A percentile compares a stretch with the other conserved stretches of the same genome.
Conservation (phyloP, 2,888 invertebrate genomes). For the Hybos culiciformis region DNA sequence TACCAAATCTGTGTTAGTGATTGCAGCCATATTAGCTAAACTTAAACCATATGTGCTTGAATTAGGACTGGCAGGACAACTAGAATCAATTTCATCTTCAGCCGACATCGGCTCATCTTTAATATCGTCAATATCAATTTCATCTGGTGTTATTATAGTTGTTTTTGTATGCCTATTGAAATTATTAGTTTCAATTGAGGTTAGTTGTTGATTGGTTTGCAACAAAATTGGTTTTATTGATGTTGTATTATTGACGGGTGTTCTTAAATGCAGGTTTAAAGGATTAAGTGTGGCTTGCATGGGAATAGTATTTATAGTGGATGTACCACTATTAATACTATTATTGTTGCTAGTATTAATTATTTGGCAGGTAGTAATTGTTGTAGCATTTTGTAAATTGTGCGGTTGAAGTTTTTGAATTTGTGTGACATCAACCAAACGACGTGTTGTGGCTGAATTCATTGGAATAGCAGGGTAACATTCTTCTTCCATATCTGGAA, state of each 20-base stretch:
- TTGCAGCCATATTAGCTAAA: conserved; percentile 36
- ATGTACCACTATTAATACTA: conserved; percentile 13
- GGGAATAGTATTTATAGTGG: conserved; percentile 7
- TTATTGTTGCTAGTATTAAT: conserved; percentile 14
- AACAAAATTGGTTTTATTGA: conserved; percentile 13
- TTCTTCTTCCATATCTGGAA: conserved; percentile 83
- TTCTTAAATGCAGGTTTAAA: conserved; percentile 14
- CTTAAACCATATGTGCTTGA: conserved; percentile 20
- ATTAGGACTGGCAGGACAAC: conserved; percentile 54
- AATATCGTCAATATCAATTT: conserved; percentile 40
- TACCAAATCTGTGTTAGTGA: conserved; percentile 44
- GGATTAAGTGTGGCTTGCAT: conserved; percentile 17
- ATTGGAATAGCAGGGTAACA: conserved; percentile 73
- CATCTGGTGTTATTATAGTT: conserved; percentile 17
- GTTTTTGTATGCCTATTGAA: conserved; percentile 2
- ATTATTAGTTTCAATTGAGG: conserved; percentile 9
- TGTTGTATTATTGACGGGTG: conserved; percentile 6
- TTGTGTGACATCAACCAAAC: conserved; percentile 16
- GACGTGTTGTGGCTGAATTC: conserved; percentile 39
- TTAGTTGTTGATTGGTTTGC: conserved; percentile 22
- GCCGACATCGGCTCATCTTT: conserved; percentile 70
- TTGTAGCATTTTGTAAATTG: conserved; percentile 12
- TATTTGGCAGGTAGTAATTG: conserved; percentile 12
- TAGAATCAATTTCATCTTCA: conserved; percentile 40
- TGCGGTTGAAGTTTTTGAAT: conserved; percentile 7